Conservation (phyloP, 2,888 invertebrate genomes). For the Arrhopalites spinosus region DNA sequence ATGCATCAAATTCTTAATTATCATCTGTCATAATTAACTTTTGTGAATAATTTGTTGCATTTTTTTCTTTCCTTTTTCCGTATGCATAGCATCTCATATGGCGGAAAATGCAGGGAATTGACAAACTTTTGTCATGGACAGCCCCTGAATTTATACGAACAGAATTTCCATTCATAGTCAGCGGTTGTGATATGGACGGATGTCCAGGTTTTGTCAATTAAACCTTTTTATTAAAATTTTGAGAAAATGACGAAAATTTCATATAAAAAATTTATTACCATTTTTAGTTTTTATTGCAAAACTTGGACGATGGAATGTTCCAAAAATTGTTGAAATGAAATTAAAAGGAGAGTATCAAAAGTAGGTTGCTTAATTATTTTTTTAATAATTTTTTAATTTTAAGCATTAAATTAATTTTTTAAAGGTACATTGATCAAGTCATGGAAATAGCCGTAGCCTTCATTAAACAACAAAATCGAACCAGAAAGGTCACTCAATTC, state of each 20-base stretch:
- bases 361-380: too few relatives aligned
- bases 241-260: too few relatives aligned
- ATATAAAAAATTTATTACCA: background rate
- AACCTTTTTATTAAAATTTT: too few relatives aligned
- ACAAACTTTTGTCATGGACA: conserved; percentile 47
- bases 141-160: conserved; percentile 41
- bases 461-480: conserved; percentile 38
- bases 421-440: conserved; percentile 47
- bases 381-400: too few relatives aligned
- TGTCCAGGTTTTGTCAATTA: too few relatives aligned
- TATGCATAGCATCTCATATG: conserved; percentile 46
- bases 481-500: conserved; percentile 43
- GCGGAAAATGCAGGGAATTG: conserved; percentile 45
- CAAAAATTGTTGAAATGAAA: conserved; percentile 42
- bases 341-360: conserved; percentile 45
- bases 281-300: conserved; percentile 44
- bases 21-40: background rate
- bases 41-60: background rate
- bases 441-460: conserved; percentile 38
- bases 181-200: conserved; percentile 51
- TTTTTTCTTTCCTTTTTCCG: background rate
- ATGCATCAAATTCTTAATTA: background rate
- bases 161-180: conserved; percentile 47
- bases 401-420: too few relatives aligned
- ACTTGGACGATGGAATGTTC: conserved; percentile 48